Base-by-base conservation (phyloP, 1,140 invertebrate genomes). In the Orchesella cincta region DNA sequence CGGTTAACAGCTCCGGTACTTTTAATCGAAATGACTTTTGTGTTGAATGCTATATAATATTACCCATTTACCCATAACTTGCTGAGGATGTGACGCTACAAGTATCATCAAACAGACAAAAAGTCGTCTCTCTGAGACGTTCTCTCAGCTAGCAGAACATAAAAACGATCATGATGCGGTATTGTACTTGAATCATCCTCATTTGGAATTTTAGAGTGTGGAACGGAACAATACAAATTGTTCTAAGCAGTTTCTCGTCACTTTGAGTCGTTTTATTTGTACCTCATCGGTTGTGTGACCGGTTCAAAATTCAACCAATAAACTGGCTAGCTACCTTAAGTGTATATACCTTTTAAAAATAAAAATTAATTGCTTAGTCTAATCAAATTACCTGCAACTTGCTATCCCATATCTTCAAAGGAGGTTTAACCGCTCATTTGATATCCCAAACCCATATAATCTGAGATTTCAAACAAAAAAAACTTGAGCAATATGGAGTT, bases 381-480 rank as follows among this genome's bases (percentile, higher is more conserved):
- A 57, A 57, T 57, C 54, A 57, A 57, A 57, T 57, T 57, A 57
- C 54, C 54, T 14, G 26, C 23, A 57, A 57, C n/a, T n/a, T n/a
- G n/a, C n/a, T n/a, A n/a, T n/a, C n/a, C n/a, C n/a, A n/a, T 23
- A 8, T 57, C 26, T 57, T 26, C 23, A 16, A 57, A n/a, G 54
- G 54, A 18, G 39, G 23, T 12, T 57, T 57, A n/a, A 57, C 54
- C 54, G 54, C 39, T 46, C 39, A 46, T 46, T 46, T 5, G 39
- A 46, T 8, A 46, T 46, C 39, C 5, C 18, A 46, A 46, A 46
- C 5, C 39, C 39, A 46, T 18, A 5, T 46, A 8, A n/a, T n/a
- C n/a, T n/a, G n/a, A n/a, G n/a, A n/a, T n/a, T n/a, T n/a, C n/a
- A n/a, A 46, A 8, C 5, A 46, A 8, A 46, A 46, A 18, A 46